Evolutionary conservation across 2,797 vertebrate genomes (phyloP).

Genomic region (Pangasius djambal): DNA sequence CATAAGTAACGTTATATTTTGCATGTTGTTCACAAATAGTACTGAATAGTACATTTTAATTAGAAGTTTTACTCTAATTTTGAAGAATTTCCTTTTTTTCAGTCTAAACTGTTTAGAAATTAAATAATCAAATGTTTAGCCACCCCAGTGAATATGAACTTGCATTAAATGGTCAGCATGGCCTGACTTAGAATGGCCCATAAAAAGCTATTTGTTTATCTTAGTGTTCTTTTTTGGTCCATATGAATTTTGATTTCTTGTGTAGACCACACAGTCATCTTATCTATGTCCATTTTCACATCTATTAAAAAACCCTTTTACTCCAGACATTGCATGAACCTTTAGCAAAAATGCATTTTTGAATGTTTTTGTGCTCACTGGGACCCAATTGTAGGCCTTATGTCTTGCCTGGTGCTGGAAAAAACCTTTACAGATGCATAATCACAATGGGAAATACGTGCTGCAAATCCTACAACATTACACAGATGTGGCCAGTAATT

Average conservation of each 20-base stretch:
- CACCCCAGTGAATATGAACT: background rate
- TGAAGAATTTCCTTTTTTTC: background rate
- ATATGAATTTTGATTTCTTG: background rate
- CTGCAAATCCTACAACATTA: background rate
- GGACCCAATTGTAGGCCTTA: too few relatives aligned
- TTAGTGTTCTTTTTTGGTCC: background rate
- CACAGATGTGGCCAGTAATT: constrained; percentile 5
- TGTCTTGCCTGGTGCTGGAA: constrained; percentile 28
- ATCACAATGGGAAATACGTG: background rate
- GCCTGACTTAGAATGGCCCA: background rate
- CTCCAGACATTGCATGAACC: background rate
- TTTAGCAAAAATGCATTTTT: background rate
- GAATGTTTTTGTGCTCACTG: background rate
- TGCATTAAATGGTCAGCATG: background rate
- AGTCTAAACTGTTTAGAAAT: background rate
- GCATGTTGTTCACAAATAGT: constrained; percentile 44
- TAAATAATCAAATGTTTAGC: background rate
- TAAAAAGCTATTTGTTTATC: background rate
- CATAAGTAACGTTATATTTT: constrained; percentile 25
- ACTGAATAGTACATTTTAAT: constrained; percentile 19
- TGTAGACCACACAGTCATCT: background rate
- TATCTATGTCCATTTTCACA: background rate
- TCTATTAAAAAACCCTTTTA: background rate
- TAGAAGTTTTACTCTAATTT: background rate
- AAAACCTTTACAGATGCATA: constrained; percentile 5